Evolutionary conservation across 1,140 invertebrate species (phyloP).

Genomic region (Cheumatopsyche charites): DNA sequence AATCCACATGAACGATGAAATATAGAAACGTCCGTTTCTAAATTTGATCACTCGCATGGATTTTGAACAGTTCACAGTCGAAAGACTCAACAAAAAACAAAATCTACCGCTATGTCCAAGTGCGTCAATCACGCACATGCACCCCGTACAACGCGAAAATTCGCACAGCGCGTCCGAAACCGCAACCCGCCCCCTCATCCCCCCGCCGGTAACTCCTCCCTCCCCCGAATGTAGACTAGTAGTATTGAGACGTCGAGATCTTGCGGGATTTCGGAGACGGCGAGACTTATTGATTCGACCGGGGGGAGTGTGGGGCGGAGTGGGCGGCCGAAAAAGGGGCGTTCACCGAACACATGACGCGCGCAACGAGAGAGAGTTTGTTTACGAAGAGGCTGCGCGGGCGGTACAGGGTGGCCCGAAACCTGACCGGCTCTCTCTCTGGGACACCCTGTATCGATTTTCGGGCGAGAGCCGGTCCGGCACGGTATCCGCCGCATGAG

Average conservation of each 20-base stretch:
- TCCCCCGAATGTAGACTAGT: no score
- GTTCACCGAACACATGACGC: conserved; percentile 35
- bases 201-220: no score
- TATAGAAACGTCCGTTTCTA: no score
- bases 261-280: not conserved
- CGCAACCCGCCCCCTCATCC: no score
- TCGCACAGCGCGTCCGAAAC: not conserved
- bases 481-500: not conserved
- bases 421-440: conserved; percentile 8
- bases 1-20: no score
- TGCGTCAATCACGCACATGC: no score
- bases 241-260: no score
- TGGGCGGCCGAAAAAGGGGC: conserved; percentile 27
- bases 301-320: not conserved
- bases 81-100: no score
- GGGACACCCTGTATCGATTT: conserved; percentile 27
- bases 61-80: no score
- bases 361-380: conserved; percentile 15
- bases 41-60: no score
- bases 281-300: conserved; percentile 28
- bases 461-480: not conserved
- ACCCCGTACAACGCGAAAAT: no score
- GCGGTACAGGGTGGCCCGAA: not conserved
- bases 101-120: no score
- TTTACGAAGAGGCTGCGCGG: conserved; percentile 13